Evolutionary conservation across 2,113 vertebrate species (phyloP).

Genomic region (Nannobrachium achirus): DNA sequence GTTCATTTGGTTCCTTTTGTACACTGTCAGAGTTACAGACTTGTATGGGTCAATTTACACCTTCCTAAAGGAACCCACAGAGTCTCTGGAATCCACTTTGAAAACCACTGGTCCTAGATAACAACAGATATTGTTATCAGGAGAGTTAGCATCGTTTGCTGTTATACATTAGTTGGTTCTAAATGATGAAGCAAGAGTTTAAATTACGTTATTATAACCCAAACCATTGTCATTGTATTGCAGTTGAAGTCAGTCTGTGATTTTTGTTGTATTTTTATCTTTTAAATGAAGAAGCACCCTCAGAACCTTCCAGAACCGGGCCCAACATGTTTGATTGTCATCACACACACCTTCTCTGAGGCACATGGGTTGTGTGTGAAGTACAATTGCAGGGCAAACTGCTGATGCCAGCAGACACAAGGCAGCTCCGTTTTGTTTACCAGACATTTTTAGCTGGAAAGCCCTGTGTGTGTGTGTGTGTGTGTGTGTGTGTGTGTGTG

Average conservation of each 20-base stretch:
- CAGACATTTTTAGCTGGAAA: conserved; percentile 75
- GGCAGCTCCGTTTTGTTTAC: conserved; percentile 79
- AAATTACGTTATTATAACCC: too few species aligned
- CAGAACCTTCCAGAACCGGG: conserved; percentile 52
- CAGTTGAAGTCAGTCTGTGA: not conserved
- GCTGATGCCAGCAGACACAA: conserved; percentile 81
- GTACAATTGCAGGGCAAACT: conserved; percentile 80
- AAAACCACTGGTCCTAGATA: too few species aligned
- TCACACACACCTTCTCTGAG: conserved; percentile 58
- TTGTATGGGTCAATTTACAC: too few species aligned
- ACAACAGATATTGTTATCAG: too few species aligned
- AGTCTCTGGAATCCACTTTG: too few species aligned
- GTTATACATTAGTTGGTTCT: not conserved
- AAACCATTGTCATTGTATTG: not conserved
- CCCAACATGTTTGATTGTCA: conserved; percentile 36
- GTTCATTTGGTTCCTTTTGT: too few species aligned
- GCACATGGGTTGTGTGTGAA: conserved; percentile 62
- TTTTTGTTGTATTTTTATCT: not conserved
- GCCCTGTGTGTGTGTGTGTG: conserved; percentile 46
- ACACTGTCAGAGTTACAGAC: too few species aligned
- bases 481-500: conserved; percentile 26
- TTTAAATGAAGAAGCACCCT: conserved; percentile 1
- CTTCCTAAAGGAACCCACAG: too few species aligned
- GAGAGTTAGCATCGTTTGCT: not conserved
- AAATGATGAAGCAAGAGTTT: too few species aligned